A percentile compares a stretch with the other conserved stretches of the same genome.
Conservation (phyloP, 37 sponge, comb jelly and placozoan species). For the Spongilla lacustris region DNA sequence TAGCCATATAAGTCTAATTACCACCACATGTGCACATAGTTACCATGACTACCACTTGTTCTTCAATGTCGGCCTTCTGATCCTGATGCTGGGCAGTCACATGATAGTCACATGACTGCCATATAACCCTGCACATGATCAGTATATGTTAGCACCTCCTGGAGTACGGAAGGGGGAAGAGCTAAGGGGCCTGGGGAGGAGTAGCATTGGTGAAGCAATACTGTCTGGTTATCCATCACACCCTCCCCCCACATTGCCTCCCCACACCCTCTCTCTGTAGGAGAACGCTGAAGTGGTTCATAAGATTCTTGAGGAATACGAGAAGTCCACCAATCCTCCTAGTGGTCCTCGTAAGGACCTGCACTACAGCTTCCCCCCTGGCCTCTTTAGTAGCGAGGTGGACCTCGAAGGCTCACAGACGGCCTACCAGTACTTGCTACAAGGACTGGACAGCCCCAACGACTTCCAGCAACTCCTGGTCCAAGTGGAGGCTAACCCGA, state of each 20-base stretch:
- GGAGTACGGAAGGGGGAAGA: too few species aligned
- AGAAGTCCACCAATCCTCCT: conserved; percentile 3
- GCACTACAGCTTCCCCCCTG: conserved; percentile 41
- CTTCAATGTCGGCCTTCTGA: too few species aligned
- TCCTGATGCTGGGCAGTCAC: background rate
- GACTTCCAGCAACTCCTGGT: conserved; percentile 57
- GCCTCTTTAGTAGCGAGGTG: conserved; percentile 42
- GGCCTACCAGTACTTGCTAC: conserved; percentile 52
- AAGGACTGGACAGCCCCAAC: conserved; percentile 49
- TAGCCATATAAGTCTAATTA: too few species aligned
- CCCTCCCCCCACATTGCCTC: background rate
- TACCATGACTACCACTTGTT: too few species aligned
- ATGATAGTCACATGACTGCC: background rate
- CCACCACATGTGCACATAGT: too few species aligned
- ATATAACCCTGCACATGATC: too few species aligned
- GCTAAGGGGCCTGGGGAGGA: too few species aligned
- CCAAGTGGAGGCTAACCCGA: conserved; percentile 69
- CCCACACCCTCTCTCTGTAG: background rate
- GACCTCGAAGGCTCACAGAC: conserved; percentile 60
- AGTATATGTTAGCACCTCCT: too few species aligned
- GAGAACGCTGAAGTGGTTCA: conserved; percentile 55
- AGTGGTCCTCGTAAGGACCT: conserved; percentile 32
- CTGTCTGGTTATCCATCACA: background rate
- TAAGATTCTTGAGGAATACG: conserved; percentile 54
- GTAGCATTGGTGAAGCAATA: too few species aligned